Evolutionary conservation across 2,888 invertebrate genomes (phyloP), one percentile per base, ranked within the genome.

Genomic region (Nesidiocoris tenuis): DNA sequence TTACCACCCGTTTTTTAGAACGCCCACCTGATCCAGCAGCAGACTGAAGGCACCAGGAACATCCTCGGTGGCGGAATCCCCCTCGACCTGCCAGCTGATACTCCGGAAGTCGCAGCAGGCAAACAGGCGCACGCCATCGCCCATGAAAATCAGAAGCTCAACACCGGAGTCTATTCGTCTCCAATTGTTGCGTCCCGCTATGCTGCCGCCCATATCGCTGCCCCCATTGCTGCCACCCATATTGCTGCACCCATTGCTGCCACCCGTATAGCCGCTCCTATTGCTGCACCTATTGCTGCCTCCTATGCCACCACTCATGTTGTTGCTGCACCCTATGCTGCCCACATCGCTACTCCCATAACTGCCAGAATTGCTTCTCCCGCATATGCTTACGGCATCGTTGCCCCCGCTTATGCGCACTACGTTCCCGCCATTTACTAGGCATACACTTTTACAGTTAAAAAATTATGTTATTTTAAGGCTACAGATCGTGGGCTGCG

Each of bases 81-180:
- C 19, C 76, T 76, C 19, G 39, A 72, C 56, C 72, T 78, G 22
- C 76, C 78, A 2, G 78, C 71, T 56, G 86, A 87, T 78, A 85
- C 85, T 0, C 84, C 85, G 7, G 86, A 86, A 81, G 86, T 86
- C 7, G 83, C 82, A 0, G 83, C 83, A 17, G 86, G 85, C 63
- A 84, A 84, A 79, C 80, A 80, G 66, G 80, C 81, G 25, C 81
- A 84, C 80, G 84, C 84, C 83, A 83, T 84, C 83, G 86, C 84
- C 70, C 83, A 82, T 80, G 77, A 76, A 24, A 72, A 64, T 67
- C 81, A 80, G 67, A 80, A 80, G 68, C 80, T 79, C 75, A 74
- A 77, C 79, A 72, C 72, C 7, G 39, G 39, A 39, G 12, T 39
- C 39, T 39, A 39, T 39, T 39, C 39, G 39, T 39, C 39, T 57